phyloP scores from a whole-genome alignment of 1,140 invertebrate species.

The Pogonognathellus flavescens region DNA sequence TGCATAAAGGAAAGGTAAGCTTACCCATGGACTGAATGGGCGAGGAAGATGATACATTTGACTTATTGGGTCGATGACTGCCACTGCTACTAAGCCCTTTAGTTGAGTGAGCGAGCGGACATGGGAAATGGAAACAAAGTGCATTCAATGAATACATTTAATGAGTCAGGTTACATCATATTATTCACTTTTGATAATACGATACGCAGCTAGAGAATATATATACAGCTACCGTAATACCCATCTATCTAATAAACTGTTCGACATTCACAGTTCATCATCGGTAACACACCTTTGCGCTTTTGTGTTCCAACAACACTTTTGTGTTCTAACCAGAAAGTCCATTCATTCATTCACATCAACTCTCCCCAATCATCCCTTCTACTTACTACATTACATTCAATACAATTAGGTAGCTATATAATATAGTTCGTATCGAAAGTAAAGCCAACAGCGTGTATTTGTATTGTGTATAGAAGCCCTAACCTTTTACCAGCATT shows the following conservation, averaged over 20 bases:
- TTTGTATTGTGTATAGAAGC: too few species aligned
- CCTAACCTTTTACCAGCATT: too few species aligned
- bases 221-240: not conserved
- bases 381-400: not conserved
- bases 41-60: slow-evolving; percentile 62
- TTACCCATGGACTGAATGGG: slow-evolving; percentile 64
- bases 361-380: slow-evolving; percentile 4
- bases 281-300: slow-evolving; percentile 2
- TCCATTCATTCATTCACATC: slow-evolving; percentile 40
- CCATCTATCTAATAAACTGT: too few species aligned
- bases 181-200: slow-evolving; percentile 46
- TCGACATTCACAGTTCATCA: not conserved
- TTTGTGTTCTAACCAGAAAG: slow-evolving; percentile 29
- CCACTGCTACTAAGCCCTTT: slow-evolving; percentile 54
- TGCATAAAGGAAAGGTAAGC: slow-evolving; percentile 25
- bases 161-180: slow-evolving; percentile 51
- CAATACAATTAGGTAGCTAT: not conserved
- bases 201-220: slow-evolving; percentile 6
- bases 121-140: slow-evolving; percentile 49
- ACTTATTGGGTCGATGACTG: slow-evolving; percentile 61
- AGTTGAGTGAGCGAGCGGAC: slow-evolving; percentile 41
- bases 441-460: not conserved
- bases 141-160: slow-evolving; percentile 51
- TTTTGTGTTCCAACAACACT: not conserved
- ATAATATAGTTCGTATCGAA: not conserved